A percentile compares a stretch with the other conserved stretches of the same genome.
Evolutionary conservation across 2,113 vertebrate genomes (phyloP).

Genomic region (Phyllopteryx taeniolatus): DNA sequence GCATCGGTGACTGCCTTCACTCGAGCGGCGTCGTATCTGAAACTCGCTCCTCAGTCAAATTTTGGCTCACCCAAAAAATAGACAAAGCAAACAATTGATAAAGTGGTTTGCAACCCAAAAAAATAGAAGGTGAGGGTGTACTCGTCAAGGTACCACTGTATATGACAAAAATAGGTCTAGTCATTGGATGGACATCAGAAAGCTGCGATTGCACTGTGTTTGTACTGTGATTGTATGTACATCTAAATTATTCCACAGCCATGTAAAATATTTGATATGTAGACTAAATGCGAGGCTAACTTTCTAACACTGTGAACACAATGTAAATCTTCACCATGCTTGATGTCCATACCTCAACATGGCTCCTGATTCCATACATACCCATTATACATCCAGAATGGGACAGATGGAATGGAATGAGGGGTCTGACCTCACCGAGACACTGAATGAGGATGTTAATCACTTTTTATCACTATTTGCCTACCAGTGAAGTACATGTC

Average conservation of each 20-base stretch:
- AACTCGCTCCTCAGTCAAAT: neutral
- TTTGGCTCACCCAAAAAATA: neutral
- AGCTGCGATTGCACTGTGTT: neutral
- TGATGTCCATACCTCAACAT: neutral
- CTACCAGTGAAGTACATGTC: neutral
- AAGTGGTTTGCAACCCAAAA: neutral
- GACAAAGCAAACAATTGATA: neutral
- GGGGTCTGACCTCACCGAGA: neutral
- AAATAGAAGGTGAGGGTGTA: no score
- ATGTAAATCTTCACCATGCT: neutral
- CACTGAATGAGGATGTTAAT: neutral
- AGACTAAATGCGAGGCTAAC: neutral
- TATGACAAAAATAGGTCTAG: no score
- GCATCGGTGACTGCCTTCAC: neutral
- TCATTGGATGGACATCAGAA: neutral
- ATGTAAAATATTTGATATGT: neutral
- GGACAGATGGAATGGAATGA: neutral
- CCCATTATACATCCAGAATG: no score
- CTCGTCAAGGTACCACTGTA: no score
- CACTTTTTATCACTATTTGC: slow-evolving; percentile 1
- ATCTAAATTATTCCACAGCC: neutral
- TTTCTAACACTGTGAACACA: neutral
- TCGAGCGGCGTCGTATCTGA: neutral
- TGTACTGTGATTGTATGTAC: neutral
- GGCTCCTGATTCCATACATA: no score